A percentile compares a stretch with the other conserved stretches of the same genome.
These are phyloP conservation scores for Danio jaintianensis DNA, from an alignment of 2,797 vertebrate genomes.

Conservation along the genomic window DNA sequence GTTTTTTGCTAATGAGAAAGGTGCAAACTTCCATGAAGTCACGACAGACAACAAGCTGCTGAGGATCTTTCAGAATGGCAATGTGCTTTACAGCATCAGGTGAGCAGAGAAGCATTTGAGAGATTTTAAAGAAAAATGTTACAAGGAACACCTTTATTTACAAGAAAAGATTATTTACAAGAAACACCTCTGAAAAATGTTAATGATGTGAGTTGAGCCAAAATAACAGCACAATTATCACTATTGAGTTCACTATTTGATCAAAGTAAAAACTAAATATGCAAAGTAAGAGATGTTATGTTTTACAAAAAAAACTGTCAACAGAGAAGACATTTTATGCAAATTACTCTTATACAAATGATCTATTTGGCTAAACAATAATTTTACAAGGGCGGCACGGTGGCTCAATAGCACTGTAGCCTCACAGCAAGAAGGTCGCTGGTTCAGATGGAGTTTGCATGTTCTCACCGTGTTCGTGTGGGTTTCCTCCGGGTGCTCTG, in stretches of 20 bases:
- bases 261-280: neutral
- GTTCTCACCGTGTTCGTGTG: no score
- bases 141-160: neutral
- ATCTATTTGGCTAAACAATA: no score
- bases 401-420: no score
- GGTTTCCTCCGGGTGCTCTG: no score
- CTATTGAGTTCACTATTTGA: neutral
- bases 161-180: no score
- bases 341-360: no score
- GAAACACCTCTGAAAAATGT: neutral
- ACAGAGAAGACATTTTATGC: no score
- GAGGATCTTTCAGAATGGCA: constrained; percentile 93
- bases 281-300: neutral
- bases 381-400: no score
- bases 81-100: constrained; percentile 95
- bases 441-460: no score
- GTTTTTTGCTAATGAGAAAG: constrained; percentile 96
- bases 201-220: neutral
- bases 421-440: no score
- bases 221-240: constrained; percentile 1
- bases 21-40: constrained; percentile 94
- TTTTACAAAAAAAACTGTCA: neutral
- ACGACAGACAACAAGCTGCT: constrained; percentile 95
- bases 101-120: constrained; percentile 56
- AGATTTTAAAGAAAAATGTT: neutral